phyloP scores from a whole-genome alignment of 2,113 vertebrate genomes.

The Pao palembangensis region DNA sequence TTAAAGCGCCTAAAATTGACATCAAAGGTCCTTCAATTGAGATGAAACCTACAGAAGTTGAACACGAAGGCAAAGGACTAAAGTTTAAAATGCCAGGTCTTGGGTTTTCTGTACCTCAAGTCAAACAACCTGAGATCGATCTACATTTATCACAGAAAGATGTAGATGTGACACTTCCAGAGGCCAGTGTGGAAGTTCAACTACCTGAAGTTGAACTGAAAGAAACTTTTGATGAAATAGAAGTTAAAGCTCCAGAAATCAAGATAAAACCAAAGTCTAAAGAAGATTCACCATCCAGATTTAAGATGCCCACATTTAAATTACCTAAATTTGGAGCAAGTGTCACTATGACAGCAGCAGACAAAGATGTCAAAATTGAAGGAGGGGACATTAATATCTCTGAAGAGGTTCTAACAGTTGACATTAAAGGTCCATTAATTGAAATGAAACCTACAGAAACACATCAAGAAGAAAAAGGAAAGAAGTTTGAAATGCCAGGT shows the following conservation, averaged over 20 bases:
- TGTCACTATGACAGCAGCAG: neutral
- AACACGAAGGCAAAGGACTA: conserved; percentile 23
- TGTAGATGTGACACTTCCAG: conserved; percentile 17
- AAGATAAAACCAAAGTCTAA: conserved; percentile 4
- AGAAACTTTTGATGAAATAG: conserved; percentile 1
- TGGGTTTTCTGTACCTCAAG: conserved; percentile 20
- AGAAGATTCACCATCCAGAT: conserved; percentile 43
- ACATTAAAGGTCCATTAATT: neutral
- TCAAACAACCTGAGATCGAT: conserved; percentile 33
- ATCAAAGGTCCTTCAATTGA: conserved; percentile 6
- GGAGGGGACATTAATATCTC: conserved; percentile 18
- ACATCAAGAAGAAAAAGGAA: conserved; percentile 11
- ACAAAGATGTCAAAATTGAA: neutral
- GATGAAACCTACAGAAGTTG: conserved; percentile 11
- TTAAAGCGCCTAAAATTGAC: conserved; percentile 2
- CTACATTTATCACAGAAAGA: conserved; percentile 28
- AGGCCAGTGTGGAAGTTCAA: conserved; percentile 17
- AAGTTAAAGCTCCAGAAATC: conserved; percentile 18
- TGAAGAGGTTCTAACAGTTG: neutral
- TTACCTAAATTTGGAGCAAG: conserved; percentile 56
- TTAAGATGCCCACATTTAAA: conserved; percentile 53
- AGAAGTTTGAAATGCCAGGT: conserved; percentile 36
- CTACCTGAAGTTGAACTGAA: conserved; percentile 12
- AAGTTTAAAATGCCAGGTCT: conserved; percentile 50
- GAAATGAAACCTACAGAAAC: neutral